Percentiles rank a stretch among this genome's conserved stretches.
phyloP scores from a whole-genome alignment of 2,797 vertebrate genomes.

The Arremon aurantiirostris region DNA sequence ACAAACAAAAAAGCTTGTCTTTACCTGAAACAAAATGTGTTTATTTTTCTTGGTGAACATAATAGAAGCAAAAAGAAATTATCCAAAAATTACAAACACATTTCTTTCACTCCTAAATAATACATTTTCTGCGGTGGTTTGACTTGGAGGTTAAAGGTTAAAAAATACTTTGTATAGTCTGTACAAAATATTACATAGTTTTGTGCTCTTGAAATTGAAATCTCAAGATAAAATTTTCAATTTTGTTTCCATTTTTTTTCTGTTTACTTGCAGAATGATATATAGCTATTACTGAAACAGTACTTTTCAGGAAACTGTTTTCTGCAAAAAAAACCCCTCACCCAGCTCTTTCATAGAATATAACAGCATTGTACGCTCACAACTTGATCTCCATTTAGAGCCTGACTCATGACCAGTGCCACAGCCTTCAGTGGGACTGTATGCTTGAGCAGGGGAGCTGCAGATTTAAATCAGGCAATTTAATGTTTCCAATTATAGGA shows the following conservation, averaged over 20 bases:
- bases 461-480: background rate
- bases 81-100: background rate
- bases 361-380: background rate
- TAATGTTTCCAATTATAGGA: constrained; percentile 6
- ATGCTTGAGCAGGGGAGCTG: background rate
- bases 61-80: background rate
- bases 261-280: background rate
- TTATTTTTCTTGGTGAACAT: background rate
- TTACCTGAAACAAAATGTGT: background rate
- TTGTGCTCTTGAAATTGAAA: background rate
- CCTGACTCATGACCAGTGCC: background rate
- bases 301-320: background rate
- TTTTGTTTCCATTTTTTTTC: background rate
- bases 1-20: background rate
- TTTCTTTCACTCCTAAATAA: background rate
- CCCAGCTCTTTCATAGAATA: background rate
- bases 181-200: background rate
- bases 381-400: background rate
- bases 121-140: background rate
- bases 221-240: background rate
- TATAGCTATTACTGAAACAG: background rate
- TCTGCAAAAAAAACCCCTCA: rapidly evolving
- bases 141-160: background rate
- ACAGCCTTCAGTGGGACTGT: background rate
- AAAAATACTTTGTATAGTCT: background rate